phyloP scores from a whole-genome alignment of 2,113 vertebrate genomes.

The Malurus alboscapulatus region DNA sequence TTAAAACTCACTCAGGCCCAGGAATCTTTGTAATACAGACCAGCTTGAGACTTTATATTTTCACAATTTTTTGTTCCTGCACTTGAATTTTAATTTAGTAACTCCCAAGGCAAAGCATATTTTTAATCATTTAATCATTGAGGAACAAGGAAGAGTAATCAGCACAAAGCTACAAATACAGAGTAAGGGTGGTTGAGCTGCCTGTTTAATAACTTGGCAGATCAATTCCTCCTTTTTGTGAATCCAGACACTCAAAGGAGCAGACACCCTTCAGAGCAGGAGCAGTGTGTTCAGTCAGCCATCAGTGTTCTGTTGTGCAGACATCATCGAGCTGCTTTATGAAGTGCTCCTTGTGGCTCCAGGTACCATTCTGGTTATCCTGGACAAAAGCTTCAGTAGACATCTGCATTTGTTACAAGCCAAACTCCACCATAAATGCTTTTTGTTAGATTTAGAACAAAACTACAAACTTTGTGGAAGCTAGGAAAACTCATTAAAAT shows the following conservation, averaged over 20 bases:
- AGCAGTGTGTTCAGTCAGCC: background rate
- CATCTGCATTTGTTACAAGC: background rate
- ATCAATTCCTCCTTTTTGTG: background rate
- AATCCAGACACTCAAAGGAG: background rate
- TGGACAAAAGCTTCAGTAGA: background rate
- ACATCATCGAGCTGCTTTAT: background rate
- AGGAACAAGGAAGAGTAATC: background rate
- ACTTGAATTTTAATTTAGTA: background rate
- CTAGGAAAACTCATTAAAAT: slow-evolving; percentile 13
- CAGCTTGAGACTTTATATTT: background rate
- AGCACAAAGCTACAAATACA: background rate
- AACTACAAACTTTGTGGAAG: background rate
- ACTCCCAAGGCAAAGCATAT: background rate
- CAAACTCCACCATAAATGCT: background rate
- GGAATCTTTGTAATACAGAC: background rate
- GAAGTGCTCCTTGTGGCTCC: background rate
- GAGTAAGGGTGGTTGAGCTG: background rate
- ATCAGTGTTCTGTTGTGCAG: background rate
- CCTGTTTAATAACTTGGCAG: background rate
- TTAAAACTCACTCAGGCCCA: background rate
- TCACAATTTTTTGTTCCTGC: background rate
- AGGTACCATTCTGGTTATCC: background rate
- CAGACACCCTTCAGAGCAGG: background rate
- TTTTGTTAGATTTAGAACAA: background rate
- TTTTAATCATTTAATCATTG: background rate